Evolutionary conservation across 2,888 invertebrate genomes (phyloP).

Genomic region (Dynastes hyllus): DNA sequence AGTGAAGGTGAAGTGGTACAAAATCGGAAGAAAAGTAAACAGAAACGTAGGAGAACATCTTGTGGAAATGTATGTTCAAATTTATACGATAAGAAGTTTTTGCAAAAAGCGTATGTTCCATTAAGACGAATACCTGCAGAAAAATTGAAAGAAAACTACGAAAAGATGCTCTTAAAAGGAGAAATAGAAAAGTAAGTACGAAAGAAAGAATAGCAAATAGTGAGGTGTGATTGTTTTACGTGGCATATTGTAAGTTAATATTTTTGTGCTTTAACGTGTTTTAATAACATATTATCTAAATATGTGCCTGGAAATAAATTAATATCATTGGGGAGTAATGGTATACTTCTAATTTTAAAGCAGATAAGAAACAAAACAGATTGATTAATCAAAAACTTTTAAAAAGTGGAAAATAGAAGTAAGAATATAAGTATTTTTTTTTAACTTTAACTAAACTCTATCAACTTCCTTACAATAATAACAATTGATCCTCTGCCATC

Average conservation of each 20-base stretch:
- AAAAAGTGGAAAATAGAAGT: too few relatives aligned
- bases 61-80: constrained; percentile 31
- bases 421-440: too few relatives aligned
- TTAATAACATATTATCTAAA: too few relatives aligned
- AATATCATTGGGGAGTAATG: neutral
- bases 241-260: neutral
- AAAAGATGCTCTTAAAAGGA: constrained; percentile 59
- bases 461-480: too few relatives aligned
- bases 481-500: too few relatives aligned
- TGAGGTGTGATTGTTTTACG: neutral
- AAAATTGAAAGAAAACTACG: constrained; percentile 63
- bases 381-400: too few relatives aligned
- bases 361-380: too few relatives aligned
- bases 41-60: constrained; percentile 25
- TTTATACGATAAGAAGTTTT: constrained; percentile 60
- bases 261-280: neutral
- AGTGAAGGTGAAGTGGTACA: constrained; percentile 19
- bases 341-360: too few relatives aligned
- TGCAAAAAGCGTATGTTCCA: constrained; percentile 60
- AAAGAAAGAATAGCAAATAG: neutral
- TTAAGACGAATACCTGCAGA: constrained; percentile 62
- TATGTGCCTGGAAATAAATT: too few relatives aligned
- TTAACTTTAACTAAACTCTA: too few relatives aligned
- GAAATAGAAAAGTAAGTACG: constrained; percentile 57
- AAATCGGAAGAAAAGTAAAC: constrained; percentile 32